A percentile compares a stretch with the other conserved stretches of the same genome.
phyloP scores from a whole-genome alignment of 2,888 invertebrate species.

The Drosophila tanythrix region DNA sequence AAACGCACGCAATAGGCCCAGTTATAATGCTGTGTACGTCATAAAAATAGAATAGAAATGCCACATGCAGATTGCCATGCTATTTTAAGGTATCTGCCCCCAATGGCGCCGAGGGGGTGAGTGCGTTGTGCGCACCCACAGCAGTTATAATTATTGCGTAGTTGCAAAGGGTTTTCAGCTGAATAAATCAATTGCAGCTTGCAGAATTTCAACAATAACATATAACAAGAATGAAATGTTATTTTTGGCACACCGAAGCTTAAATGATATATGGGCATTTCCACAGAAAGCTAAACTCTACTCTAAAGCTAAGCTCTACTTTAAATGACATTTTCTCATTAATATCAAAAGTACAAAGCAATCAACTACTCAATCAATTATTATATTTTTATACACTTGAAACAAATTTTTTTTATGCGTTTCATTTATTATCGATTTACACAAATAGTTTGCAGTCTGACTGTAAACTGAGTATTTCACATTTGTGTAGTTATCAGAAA shows the following conservation, averaged over 20 bases:
- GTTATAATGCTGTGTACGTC: constrained; percentile 15
- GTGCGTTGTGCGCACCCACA: not conserved
- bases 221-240: not conserved
- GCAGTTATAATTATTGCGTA: constrained; percentile 33
- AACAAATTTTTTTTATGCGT: too few relatives aligned
- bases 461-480: too few relatives aligned
- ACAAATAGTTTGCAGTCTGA: too few relatives aligned
- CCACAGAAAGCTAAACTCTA: not conserved
- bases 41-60: constrained; percentile 42
- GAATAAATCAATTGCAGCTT: constrained; percentile 21
- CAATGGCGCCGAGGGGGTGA: not conserved
- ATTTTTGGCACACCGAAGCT: not conserved
- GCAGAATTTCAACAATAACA: constrained; percentile 5
- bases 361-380: not conserved
- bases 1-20: constrained; percentile 56
- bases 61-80: constrained; percentile 37
- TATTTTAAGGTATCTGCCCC: constrained; percentile 32
- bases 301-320: not conserved
- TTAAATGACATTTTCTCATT: not conserved
- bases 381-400: too few relatives aligned
- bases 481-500: too few relatives aligned
- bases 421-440: too few relatives aligned
- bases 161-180: constrained; percentile 16
- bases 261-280: not conserved
- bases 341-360: not conserved